Percentiles rank a stretch among this genome's conserved stretches.
Evolutionary conservation across 2,113 vertebrate genomes (phyloP).

Genomic region (Phalacrocorax aristotelis): DNA sequence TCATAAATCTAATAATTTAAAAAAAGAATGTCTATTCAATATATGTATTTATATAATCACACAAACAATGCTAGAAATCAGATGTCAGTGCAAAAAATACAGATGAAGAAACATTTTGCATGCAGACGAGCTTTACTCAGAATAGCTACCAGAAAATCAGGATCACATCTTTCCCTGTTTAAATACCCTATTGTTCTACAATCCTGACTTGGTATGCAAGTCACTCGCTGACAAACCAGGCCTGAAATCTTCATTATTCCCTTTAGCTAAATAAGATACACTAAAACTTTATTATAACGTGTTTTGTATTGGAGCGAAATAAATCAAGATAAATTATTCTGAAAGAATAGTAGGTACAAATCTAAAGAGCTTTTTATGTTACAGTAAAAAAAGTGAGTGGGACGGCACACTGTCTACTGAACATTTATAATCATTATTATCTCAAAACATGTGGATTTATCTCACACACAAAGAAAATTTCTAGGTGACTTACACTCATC

Average conservation of each 20-base stretch:
- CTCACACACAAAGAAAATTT: background rate
- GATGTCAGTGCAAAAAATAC: background rate
- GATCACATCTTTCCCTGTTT: slow-evolving; percentile 1
- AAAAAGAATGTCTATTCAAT: background rate
- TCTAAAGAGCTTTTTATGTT: background rate
- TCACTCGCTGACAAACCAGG: background rate
- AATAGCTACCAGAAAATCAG: slow-evolving; percentile 31
- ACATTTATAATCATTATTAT: background rate
- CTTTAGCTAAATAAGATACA: background rate
- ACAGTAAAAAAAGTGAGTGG: background rate
- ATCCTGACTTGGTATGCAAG: slow-evolving; percentile 14
- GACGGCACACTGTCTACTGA: background rate
- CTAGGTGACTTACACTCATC: background rate
- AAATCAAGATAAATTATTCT: slow-evolving; percentile 31
- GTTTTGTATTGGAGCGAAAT: background rate
- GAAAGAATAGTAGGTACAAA: background rate
- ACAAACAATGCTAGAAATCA: background rate
- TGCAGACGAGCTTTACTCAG: background rate
- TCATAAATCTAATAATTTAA: background rate
- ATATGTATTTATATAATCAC: background rate
- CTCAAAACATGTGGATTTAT: background rate
- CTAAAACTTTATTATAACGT: background rate
- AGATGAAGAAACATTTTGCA: background rate
- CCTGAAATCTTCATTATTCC: slow-evolving; percentile 42
- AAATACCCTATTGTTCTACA: slow-evolving; percentile 14